Conservation (phyloP, 2,113 vertebrate genomes). For the Edolisoma coerulescens region DNA sequence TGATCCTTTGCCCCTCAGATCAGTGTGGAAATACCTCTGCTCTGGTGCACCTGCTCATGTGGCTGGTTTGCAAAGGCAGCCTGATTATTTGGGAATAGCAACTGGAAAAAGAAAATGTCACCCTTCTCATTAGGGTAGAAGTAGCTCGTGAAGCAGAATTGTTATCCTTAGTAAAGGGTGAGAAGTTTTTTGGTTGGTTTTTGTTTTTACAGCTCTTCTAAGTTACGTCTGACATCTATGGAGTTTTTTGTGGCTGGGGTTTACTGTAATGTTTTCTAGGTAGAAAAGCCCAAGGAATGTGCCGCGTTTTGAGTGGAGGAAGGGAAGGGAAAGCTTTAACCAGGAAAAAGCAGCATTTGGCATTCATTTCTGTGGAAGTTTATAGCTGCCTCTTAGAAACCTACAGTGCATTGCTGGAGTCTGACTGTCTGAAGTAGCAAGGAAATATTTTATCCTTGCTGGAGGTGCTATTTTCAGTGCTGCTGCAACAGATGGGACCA, state of each 20-base stretch:
- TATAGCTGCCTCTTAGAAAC: background rate
- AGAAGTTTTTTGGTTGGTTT: background rate
- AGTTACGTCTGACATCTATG: background rate
- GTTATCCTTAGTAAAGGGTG: background rate
- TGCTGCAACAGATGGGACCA: background rate
- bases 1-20: background rate
- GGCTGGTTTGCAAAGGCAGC: background rate
- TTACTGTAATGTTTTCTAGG: background rate
- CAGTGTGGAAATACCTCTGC: accelerated
- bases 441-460: background rate
- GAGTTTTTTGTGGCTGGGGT: background rate
- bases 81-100: background rate
- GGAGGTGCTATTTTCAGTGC: background rate
- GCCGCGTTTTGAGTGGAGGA: background rate
- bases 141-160: background rate
- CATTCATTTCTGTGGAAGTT: background rate
- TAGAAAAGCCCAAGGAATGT: background rate
- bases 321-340: background rate
- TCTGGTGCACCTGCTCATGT: accelerated
- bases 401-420: background rate
- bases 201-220: background rate
- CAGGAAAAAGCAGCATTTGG: background rate
- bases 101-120: background rate
- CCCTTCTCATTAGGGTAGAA: background rate
- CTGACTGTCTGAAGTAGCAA: background rate